phyloP scores from a whole-genome alignment of 2,888 invertebrate species.

The Nezara viridula region DNA sequence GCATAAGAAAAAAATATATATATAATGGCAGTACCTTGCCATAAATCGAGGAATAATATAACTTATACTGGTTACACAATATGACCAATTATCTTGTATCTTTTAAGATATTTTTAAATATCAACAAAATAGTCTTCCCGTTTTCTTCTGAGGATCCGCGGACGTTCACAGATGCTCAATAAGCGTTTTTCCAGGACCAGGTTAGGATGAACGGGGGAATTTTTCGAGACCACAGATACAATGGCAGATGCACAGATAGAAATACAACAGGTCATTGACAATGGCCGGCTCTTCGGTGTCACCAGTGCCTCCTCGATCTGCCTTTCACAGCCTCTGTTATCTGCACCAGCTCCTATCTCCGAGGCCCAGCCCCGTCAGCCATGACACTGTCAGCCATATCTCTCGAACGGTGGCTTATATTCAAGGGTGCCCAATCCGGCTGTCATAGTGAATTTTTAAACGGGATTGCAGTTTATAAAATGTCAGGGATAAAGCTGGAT shows the following conservation, averaged over 20 bases:
- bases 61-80: too few relatives aligned
- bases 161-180: neutral
- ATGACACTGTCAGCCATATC: neutral
- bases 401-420: neutral
- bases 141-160: neutral
- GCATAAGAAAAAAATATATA: too few relatives aligned
- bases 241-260: neutral
- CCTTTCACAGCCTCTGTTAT: slow-evolving; percentile 21
- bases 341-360: neutral
- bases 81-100: too few relatives aligned
- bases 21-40: too few relatives aligned
- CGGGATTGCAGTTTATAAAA: neutral
- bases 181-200: neutral
- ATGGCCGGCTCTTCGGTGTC: neutral
- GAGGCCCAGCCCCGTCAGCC: slow-evolving; percentile 4
- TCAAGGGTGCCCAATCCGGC: neutral
- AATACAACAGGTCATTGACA: slow-evolving; percentile 36
- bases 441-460: slow-evolving; percentile 31
- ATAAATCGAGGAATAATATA: too few relatives aligned
- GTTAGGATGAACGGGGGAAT: neutral
- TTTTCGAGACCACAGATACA: neutral
- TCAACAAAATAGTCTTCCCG: too few relatives aligned
- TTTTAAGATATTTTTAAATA: too few relatives aligned
- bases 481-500: neutral
- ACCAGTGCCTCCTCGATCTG: slow-evolving; percentile 6